These are phyloP conservation scores for Hyperoplus lanceolatus DNA, from an alignment of 2,797 vertebrate genomes.

Conservation along the genomic window DNA sequence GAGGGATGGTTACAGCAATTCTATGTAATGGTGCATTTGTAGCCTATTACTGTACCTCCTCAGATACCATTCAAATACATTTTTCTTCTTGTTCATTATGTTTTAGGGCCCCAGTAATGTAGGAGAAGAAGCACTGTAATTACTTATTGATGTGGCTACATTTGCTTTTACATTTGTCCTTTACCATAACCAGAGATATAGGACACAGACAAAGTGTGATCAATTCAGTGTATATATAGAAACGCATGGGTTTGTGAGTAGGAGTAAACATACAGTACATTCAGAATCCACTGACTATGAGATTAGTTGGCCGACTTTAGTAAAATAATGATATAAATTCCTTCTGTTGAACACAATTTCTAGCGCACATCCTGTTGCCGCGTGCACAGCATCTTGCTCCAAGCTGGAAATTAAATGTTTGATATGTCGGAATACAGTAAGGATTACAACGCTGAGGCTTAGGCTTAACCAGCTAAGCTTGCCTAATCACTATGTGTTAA, in stretches of 20 bases:
- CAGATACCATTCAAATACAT: constrained; percentile 49
- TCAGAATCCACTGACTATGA: not conserved
- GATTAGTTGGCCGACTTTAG: constrained; percentile 9
- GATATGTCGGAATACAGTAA: constrained; percentile 70
- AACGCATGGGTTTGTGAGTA: constrained; percentile 3
- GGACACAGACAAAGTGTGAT: constrained; percentile 19
- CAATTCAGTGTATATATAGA: constrained; percentile 8
- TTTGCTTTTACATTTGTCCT: constrained; percentile 79
- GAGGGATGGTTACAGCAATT: not conserved
- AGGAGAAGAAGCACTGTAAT: constrained; percentile 76
- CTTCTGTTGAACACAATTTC: constrained; percentile 36
- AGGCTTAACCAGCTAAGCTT: constrained; percentile 78
- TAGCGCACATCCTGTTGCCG: constrained; percentile 19
- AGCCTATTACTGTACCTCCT: constrained; percentile 23
- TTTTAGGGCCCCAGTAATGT: constrained; percentile 71
- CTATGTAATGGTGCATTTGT: constrained; percentile 9
- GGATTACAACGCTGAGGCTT: constrained; percentile 77
- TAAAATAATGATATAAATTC: constrained; percentile 29
- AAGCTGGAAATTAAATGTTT: constrained; percentile 73
- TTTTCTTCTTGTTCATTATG: constrained; percentile 75
- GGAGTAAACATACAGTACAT: constrained; percentile 5
- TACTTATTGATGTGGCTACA: constrained; percentile 82
- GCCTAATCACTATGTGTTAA: constrained; percentile 74
- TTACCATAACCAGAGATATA: constrained; percentile 25
- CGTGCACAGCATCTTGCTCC: constrained; percentile 34